A percentile compares a stretch with the other conserved stretches of the same genome.
phyloP scores from a whole-genome alignment of 2,797 vertebrate genomes.

The Lepidocolaptes lacrymiger region DNA sequence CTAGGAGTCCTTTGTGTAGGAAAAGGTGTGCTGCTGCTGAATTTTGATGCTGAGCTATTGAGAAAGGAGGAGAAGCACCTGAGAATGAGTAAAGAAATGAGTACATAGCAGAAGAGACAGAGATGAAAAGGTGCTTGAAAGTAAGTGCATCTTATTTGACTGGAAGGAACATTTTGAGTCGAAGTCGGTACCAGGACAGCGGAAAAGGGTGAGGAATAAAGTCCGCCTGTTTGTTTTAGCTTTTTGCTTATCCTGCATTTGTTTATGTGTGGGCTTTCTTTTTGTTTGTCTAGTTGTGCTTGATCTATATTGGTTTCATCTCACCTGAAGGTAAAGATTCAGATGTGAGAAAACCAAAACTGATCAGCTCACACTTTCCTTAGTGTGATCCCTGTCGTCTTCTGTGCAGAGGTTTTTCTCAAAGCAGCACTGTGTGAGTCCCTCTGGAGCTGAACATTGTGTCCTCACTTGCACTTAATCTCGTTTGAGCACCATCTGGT shows the following conservation, averaged over 20 bases:
- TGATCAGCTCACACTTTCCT: background rate
- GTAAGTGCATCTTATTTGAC: background rate
- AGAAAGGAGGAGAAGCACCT: background rate
- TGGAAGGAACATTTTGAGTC: background rate
- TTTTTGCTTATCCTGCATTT: background rate
- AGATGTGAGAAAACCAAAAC: background rate
- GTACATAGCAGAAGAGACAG: background rate
- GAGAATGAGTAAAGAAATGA: background rate
- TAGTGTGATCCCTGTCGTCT: background rate
- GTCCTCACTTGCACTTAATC: background rate
- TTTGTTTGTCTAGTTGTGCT: background rate
- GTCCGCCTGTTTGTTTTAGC: background rate
- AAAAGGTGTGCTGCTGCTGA: background rate
- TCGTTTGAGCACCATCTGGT: background rate
- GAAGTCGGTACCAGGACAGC: background rate
- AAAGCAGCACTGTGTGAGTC: accelerated
- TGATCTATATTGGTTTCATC: background rate
- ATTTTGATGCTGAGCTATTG: background rate
- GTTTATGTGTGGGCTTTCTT: background rate
- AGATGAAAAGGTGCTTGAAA: background rate
- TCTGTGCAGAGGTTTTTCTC: background rate
- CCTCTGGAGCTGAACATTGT: background rate
- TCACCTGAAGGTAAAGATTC: background rate
- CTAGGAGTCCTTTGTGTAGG: background rate
- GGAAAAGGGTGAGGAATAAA: background rate